These are phyloP conservation scores for Ditylenchus weischeri DNA, from an alignment of 2,888 invertebrate species.

Conservation along the genomic window DNA sequence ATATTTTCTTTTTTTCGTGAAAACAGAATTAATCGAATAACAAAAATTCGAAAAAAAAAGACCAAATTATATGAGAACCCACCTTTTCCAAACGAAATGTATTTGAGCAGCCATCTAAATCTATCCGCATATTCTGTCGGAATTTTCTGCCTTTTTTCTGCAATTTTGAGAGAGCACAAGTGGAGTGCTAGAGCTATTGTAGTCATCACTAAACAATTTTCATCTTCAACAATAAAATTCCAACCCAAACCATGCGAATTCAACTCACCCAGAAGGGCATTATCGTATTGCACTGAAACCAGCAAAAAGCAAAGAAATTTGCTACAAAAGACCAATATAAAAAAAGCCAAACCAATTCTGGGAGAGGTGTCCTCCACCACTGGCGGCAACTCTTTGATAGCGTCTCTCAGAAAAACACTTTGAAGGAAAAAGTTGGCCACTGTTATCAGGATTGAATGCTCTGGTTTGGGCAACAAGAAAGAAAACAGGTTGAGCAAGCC, in stretches of 20 bases:
- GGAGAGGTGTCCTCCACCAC: constrained; percentile 32
- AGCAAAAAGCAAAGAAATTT: not conserved
- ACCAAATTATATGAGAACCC: no score
- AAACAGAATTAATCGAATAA: no score
- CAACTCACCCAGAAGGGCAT: constrained; percentile 5
- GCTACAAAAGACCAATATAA: not conserved
- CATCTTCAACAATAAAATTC: no score
- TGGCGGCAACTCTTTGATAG: constrained; percentile 38
- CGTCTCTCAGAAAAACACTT: constrained; percentile 43
- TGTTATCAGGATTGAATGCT: constrained; percentile 36
- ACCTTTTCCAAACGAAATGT: constrained; percentile 7
- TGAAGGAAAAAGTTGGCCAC: constrained; percentile 43
- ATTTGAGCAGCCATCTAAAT: constrained; percentile 1
- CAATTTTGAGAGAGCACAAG: constrained; percentile 20
- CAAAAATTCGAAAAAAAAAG: no score
- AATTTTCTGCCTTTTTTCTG: constrained; percentile 1
- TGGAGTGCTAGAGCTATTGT: constrained; percentile 25
- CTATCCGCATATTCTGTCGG: not conserved
- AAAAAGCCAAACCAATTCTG: constrained; percentile 26
- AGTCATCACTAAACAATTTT: constrained; percentile 21
- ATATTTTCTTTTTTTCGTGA: no score
- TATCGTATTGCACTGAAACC: constrained; percentile 24
- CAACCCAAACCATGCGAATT: no score
- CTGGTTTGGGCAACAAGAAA: constrained; percentile 30
- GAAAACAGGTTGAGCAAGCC: constrained; percentile 34